Conservation (phyloP, 2,888 invertebrate genomes). For the Trissonchulus sp. region DNA sequence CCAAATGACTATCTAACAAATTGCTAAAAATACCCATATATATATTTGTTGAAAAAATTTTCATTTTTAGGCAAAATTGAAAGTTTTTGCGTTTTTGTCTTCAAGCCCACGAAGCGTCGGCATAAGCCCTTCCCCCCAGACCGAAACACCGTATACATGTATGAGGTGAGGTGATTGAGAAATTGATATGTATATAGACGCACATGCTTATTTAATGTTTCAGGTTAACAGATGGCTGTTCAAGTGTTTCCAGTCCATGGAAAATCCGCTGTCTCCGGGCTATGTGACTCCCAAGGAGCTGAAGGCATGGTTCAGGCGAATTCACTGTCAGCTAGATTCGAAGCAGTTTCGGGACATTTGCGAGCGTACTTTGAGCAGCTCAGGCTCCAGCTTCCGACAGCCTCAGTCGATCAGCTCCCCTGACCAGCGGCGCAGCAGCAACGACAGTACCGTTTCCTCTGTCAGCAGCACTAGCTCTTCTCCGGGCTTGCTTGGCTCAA, state of each 20-base stretch:
- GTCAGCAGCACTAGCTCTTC: not conserved
- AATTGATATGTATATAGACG: too few relatives aligned
- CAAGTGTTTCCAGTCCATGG: not conserved
- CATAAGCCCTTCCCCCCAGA: too few relatives aligned
- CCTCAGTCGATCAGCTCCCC: not conserved
- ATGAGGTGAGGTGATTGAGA: too few relatives aligned
- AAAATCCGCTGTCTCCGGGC: not conserved
- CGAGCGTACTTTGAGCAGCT: not conserved
- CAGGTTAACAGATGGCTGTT: conserved; percentile 3
- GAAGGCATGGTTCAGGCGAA: conserved; percentile 17
- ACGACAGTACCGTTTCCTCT: not conserved
- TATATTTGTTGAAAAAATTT: too few relatives aligned
- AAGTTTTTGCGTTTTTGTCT: too few relatives aligned
- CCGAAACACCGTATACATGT: too few relatives aligned
- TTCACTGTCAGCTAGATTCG: conserved; percentile 27
- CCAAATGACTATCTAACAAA: too few relatives aligned
- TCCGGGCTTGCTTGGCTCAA: not conserved
- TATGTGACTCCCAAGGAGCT: conserved; percentile 2
- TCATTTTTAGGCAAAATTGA: too few relatives aligned
- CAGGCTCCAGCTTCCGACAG: not conserved
- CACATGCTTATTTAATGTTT: too few relatives aligned
- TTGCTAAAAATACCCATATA: too few relatives aligned
- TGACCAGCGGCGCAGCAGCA: too few relatives aligned
- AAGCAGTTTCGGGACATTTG: conserved; percentile 23
- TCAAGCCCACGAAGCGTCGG: too few relatives aligned